phyloP scores from a whole-genome alignment of 1,140 invertebrate species.

The Orussus abietinus region DNA sequence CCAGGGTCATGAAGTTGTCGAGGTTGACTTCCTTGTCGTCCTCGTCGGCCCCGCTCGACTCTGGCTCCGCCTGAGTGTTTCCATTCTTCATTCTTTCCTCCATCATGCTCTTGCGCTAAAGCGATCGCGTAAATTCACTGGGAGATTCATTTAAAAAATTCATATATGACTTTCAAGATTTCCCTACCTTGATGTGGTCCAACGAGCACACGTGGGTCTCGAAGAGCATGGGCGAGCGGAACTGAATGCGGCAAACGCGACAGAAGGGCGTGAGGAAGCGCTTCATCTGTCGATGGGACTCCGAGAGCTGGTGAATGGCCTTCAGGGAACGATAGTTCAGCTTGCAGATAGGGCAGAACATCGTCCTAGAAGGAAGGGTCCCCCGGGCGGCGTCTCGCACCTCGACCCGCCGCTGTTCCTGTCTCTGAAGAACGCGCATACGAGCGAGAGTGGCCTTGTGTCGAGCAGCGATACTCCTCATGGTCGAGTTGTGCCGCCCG shows the following conservation, averaged over 20 bases:
- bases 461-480: slow-evolving; percentile 66
- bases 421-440: slow-evolving; percentile 70
- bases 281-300: slow-evolving; percentile 75
- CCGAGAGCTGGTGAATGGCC: slow-evolving; percentile 68
- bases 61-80: slow-evolving; percentile 36
- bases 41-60: slow-evolving; percentile 58
- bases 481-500: slow-evolving; percentile 64
- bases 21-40: slow-evolving; percentile 73
- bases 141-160: neutral
- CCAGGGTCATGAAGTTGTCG: slow-evolving; percentile 78
- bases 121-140: too few species aligned
- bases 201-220: slow-evolving; percentile 75
- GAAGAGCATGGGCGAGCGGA: slow-evolving; percentile 76
- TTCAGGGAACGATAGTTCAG: slow-evolving; percentile 75
- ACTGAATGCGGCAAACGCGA: slow-evolving; percentile 65
- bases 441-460: slow-evolving; percentile 67
- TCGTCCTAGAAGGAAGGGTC: slow-evolving; percentile 59
- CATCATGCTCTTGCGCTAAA: slow-evolving; percentile 40
- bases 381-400: slow-evolving; percentile 65
- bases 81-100: slow-evolving; percentile 42
- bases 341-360: slow-evolving; percentile 74
- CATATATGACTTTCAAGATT: neutral
- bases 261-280: slow-evolving; percentile 77
- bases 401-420: slow-evolving; percentile 67
- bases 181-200: slow-evolving; percentile 71